Evolutionary conservation across 2,797 vertebrate species (phyloP).

Genomic region (Anabacerthia variegaticeps): DNA sequence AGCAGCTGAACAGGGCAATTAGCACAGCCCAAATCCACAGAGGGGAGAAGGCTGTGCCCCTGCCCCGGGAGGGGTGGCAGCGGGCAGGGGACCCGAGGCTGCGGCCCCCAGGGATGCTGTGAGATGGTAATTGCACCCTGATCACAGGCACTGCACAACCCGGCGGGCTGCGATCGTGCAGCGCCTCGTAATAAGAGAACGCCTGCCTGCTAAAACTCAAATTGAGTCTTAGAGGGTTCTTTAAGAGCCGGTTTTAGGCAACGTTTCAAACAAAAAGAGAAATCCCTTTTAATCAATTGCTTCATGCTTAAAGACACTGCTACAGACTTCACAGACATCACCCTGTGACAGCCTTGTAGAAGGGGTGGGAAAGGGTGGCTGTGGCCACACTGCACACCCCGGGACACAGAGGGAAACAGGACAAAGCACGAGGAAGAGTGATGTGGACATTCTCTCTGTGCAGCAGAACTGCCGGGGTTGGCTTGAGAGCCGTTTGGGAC

Average conservation of each 20-base stretch:
- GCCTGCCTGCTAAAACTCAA: background rate
- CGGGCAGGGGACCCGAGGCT: background rate
- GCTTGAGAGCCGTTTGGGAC: rapidly evolving
- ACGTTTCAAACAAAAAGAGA: background rate
- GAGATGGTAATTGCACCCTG: background rate
- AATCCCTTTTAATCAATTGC: background rate
- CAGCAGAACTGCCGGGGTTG: background rate
- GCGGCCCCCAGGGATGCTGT: rapidly evolving
- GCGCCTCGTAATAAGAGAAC: background rate
- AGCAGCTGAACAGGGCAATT: background rate
- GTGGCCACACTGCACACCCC: background rate
- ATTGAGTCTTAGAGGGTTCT: background rate
- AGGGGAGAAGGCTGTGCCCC: background rate
- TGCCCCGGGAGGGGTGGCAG: rapidly evolving
- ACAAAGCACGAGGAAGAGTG: background rate
- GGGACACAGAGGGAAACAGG: background rate
- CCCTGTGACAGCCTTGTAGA: background rate
- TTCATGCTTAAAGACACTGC: background rate
- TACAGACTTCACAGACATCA: background rate
- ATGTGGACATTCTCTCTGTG: background rate
- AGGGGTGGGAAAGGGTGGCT: background rate
- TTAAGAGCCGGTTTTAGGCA: background rate
- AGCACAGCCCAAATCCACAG: background rate
- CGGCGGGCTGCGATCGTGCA: background rate
- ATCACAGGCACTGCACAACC: background rate